A percentile compares a stretch with the other conserved stretches of the same genome.
phyloP scores from a whole-genome alignment of 1,140 invertebrate species.

The Saccostrea echinata region DNA sequence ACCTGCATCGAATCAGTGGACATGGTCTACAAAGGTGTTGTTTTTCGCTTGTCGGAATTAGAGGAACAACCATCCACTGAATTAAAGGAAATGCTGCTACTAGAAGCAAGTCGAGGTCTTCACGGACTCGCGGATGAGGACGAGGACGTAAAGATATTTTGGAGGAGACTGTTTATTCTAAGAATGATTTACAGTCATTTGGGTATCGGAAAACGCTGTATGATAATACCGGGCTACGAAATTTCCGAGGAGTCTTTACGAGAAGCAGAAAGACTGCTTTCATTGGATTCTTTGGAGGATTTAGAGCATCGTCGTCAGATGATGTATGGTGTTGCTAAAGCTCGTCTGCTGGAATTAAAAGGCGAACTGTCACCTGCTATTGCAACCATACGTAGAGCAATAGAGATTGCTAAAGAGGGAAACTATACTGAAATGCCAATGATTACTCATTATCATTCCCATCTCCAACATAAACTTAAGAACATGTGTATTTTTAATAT shows the following conservation, averaged over 20 bases:
- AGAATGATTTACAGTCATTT: constrained; percentile 48
- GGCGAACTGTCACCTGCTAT: background rate
- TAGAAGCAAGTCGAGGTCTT: constrained; percentile 40
- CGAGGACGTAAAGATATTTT: constrained; percentile 47
- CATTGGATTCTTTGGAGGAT: background rate
- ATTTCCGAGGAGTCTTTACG: background rate
- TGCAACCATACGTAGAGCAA: background rate
- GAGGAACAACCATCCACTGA: constrained; percentile 20
- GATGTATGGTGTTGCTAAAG: constrained; percentile 47
- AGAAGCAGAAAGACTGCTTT: constrained; percentile 19
- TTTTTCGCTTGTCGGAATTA: constrained; percentile 50
- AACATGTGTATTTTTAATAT: background rate
- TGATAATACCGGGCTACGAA: constrained; percentile 17
- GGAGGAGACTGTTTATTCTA: constrained; percentile 44
- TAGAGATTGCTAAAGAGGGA: constrained; percentile 38
- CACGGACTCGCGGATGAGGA: background rate
- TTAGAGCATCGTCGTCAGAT: constrained; percentile 51
- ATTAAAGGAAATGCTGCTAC: constrained; percentile 12
- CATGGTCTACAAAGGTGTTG: constrained; percentile 50
- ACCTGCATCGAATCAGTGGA: constrained; percentile 47
- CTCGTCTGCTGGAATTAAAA: constrained; percentile 34
- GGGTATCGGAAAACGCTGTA: constrained; percentile 49
- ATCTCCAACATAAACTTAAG: background rate
- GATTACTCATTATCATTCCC: background rate
- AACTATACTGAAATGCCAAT: constrained; percentile 36